A percentile compares a stretch with the other conserved stretches of the same genome.
These are phyloP conservation scores for Portunus trituberculatus DNA, from an alignment of 1,140 invertebrate species.

Conservation along the genomic window DNA sequence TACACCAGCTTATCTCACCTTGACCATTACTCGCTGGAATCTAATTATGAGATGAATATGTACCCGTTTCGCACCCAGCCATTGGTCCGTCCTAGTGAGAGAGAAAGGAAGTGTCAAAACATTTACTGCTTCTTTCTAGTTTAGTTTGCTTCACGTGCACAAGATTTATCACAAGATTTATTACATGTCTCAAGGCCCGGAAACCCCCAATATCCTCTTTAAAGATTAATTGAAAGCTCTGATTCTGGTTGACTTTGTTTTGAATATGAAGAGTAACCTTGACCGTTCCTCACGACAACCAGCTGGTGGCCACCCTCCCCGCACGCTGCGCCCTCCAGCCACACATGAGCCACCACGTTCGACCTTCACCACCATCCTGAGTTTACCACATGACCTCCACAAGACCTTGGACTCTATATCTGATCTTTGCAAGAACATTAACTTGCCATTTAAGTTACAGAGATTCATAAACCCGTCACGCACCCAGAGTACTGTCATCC, in stretches of 20 bases:
- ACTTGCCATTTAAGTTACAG: neutral
- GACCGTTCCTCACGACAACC: neutral
- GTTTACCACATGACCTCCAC: constrained; percentile 3
- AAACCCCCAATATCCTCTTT: too few species aligned
- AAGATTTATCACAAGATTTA: too few species aligned
- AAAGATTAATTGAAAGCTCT: neutral
- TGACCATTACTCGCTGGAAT: neutral
- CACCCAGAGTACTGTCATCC: neutral
- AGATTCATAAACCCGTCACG: neutral
- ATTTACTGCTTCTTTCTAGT: too few species aligned
- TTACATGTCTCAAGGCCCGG: too few species aligned
- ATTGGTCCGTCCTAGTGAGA: too few species aligned
- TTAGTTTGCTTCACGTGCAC: too few species aligned
- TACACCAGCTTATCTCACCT: neutral
- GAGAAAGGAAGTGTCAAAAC: too few species aligned
- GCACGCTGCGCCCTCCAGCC: neutral
- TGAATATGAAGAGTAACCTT: neutral
- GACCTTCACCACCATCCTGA: neutral
- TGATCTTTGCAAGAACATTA: constrained; percentile 1
- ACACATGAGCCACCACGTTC: constrained; percentile 1
- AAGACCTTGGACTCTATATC: neutral
- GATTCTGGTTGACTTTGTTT: neutral
- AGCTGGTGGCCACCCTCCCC: neutral
- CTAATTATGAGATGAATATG: neutral
- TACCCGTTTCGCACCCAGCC: too few species aligned